phyloP scores from a whole-genome alignment of 2,888 invertebrate genomes.

The Itoplectis maculator region DNA sequence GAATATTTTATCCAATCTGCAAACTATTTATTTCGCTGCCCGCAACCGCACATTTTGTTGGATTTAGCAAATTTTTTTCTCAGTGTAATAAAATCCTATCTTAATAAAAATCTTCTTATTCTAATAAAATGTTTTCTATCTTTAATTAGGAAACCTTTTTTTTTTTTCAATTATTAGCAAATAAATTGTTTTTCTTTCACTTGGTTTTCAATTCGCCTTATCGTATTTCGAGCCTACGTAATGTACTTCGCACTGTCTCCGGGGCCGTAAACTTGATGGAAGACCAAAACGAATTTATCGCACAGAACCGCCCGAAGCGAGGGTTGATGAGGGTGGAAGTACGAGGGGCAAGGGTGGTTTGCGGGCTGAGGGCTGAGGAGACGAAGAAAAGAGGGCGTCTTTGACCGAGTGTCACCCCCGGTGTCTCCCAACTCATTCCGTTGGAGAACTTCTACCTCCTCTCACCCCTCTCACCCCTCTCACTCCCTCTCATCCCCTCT shows the following conservation, averaged over 20 bases:
- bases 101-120: no score
- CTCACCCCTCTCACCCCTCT: background rate
- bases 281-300: slow-evolving; percentile 36
- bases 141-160: no score
- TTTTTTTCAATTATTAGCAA: no score
- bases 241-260: slow-evolving; percentile 15
- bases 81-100: no score
- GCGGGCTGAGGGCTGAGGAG: background rate
- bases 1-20: no score
- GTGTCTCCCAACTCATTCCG: slow-evolving; percentile 2
- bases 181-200: no score
- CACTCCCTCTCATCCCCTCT: background rate
- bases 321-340: slow-evolving; percentile 27
- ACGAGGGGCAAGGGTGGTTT: background rate
- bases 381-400: background rate
- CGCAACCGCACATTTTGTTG: no score
- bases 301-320: slow-evolving; percentile 22
- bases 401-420: slow-evolving; percentile 2
- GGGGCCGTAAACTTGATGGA: slow-evolving; percentile 30
- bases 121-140: no score
- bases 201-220: background rate
- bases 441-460: background rate
- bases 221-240: background rate
- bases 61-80: no score
- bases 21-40: no score